A percentile compares a stretch with the other conserved stretches of the same genome.
phyloP scores from a whole-genome alignment of 2,113 vertebrate species.

The Catharus fuscescens region DNA sequence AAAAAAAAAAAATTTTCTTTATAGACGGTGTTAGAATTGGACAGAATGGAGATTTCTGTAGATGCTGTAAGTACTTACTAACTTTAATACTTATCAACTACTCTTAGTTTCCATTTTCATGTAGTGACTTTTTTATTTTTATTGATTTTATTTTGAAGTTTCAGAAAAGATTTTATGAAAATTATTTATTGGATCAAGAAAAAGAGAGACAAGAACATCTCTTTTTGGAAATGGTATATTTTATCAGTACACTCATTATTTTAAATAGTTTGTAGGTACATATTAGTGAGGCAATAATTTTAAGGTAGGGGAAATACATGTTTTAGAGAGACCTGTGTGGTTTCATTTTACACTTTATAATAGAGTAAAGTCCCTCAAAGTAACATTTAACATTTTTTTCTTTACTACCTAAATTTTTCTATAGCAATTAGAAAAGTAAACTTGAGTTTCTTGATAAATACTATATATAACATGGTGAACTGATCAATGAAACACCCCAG shows the following conservation, averaged over 20 bases:
- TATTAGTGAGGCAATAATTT: neutral
- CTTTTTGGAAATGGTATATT: slow-evolving; percentile 90
- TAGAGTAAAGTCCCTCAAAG: neutral
- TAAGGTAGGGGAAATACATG: neutral
- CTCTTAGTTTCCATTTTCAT: slow-evolving; percentile 60
- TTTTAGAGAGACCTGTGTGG: neutral
- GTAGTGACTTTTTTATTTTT: slow-evolving; percentile 23
- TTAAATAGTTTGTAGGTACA: neutral
- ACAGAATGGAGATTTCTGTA: slow-evolving; percentile 91
- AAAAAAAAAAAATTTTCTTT: slow-evolving; percentile 36
- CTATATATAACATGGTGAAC: neutral
- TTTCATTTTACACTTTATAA: neutral
- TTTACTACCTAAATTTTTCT: neutral
- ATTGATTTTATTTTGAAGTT: slow-evolving; percentile 76
- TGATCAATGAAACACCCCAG: neutral
- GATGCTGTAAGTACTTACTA: slow-evolving; percentile 75
- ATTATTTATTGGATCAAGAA: slow-evolving; percentile 89
- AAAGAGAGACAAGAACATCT: slow-evolving; percentile 91
- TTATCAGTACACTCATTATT: slow-evolving; percentile 2
- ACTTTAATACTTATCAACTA: neutral
- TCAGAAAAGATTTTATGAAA: slow-evolving; percentile 88
- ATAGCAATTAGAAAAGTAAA: neutral
- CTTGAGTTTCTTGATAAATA: neutral
- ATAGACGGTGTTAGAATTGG: slow-evolving; percentile 91
- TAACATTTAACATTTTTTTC: neutral